Base-by-base conservation (phyloP, 1,140 invertebrate species). In the Goniozus legneri region DNA sequence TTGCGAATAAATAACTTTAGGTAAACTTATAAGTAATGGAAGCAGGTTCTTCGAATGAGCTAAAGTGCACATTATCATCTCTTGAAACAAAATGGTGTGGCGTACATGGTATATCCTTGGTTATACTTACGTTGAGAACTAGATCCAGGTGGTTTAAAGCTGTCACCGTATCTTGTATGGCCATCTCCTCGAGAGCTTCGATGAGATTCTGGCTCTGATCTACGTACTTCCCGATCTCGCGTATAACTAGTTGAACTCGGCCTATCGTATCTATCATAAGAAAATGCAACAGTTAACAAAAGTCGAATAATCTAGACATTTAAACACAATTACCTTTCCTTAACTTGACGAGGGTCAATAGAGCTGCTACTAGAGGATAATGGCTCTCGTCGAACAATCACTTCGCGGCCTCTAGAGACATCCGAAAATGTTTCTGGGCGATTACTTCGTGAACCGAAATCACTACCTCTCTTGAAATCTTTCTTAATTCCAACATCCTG, bases 321-420 rank as follows among this genome's bases (percentile, higher is more conserved):
- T 34, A 8, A 34, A 33, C 13, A 14, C 22, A 57, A 27, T 22
- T 44, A 71, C 69, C 65, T 70, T 34, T 75, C 73, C 54, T 76
- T 76, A 13, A 72, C 67, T 54, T 72, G 72, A 33, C 74, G 64
- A 13, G 73, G 67, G 53, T 76, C 74, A 8, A 73, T 69, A 8
- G 71, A 64, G 8, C 70, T 62, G 10, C 67, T 53, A 3, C 57
- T 54, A 2, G 66, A 53, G 14, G 66, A 58, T 6, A 73, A 48
- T 44, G 67, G 35, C 22, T 73, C 70, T 37, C 70, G 66, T 13
- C 72, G 66, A 19, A 75, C 69, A 15, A 75, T 75, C 0, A 73
- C 66, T 52, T 76, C 73, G 36, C 73, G 57, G 19, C 69, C 62
- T 14, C 72, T 65, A 7, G 70, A 58, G 16, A 72, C 67, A 4